A percentile compares a stretch with the other conserved stretches of the same genome.
Evolutionary conservation across 2,888 invertebrate species (phyloP).

Genomic region (Agelastica alni): DNA sequence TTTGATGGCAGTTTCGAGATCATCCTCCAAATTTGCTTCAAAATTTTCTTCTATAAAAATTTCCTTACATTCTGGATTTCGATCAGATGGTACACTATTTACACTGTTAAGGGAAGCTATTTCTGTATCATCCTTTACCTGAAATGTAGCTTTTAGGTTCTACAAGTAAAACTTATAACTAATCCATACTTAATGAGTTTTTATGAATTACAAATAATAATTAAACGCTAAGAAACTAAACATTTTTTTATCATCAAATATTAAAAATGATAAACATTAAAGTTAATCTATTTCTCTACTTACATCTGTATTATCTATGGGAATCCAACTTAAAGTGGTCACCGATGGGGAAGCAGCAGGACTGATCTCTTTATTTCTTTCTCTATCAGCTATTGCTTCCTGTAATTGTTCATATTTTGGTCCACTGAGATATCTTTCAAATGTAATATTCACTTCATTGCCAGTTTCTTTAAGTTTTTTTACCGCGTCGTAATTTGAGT

Average conservation of each 20-base stretch:
- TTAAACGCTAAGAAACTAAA: too few species aligned
- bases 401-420: constrained; percentile 92
- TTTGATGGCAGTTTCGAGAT: constrained; percentile 69
- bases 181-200: too few species aligned
- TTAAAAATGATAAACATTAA: too few species aligned
- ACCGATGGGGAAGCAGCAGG: constrained; percentile 75
- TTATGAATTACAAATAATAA: too few species aligned
- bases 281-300: too few species aligned
- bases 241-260: too few species aligned
- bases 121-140: constrained; percentile 71
- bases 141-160: constrained; percentile 14
- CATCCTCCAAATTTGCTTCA: constrained; percentile 55
- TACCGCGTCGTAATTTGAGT: constrained; percentile 94
- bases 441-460: constrained; percentile 82
- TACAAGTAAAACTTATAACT: neutral
- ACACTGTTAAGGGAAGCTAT: constrained; percentile 80
- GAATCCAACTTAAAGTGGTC: constrained; percentile 83
- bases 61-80: constrained; percentile 53
- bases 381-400: constrained; percentile 75
- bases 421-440: constrained; percentile 91
- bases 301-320: constrained; percentile 69
- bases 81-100: constrained; percentile 72
- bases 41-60: constrained; percentile 57
- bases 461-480: constrained; percentile 94
- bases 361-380: constrained; percentile 50